Percentiles rank a stretch among this genome's conserved stretches.
Conservation (phyloP, 92 coral and sea anemone species). For the Paragorgia papillata region DNA sequence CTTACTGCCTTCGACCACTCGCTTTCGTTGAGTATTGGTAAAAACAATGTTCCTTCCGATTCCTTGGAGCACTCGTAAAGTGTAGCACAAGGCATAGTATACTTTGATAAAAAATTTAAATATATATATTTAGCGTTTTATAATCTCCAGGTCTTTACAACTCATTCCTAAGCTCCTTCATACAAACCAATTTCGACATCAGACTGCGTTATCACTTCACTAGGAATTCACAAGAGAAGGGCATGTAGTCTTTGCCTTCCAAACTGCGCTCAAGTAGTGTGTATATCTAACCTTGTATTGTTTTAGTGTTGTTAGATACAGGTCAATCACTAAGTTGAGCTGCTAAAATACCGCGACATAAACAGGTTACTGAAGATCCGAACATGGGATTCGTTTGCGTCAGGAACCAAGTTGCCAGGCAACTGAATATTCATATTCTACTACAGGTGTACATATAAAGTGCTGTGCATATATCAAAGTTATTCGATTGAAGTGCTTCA, state of each 20-base stretch:
- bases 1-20: slow-evolving; percentile 79
- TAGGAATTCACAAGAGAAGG: too few species aligned
- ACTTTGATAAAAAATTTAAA: not conserved
- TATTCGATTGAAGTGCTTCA: not conserved
- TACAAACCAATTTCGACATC: not conserved
- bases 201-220: too few species aligned
- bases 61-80: slow-evolving; percentile 57
- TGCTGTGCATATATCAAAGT: not conserved
- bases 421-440: not conserved
- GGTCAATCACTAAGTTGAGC: not conserved
- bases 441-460: not conserved
- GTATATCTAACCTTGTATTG: not conserved
- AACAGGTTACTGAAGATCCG: too few species aligned
- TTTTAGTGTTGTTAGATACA: slow-evolving; percentile 5
- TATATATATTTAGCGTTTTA: not conserved
- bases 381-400: not conserved
- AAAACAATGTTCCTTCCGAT: slow-evolving; percentile 63
- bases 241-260: too few species aligned
- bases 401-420: not conserved
- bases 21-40: slow-evolving; percentile 88
- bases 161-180: too few species aligned
- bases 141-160: too few species aligned
- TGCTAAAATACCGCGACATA: not conserved
- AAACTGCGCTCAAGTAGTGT: too few species aligned
- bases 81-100: slow-evolving; percentile 23